Percentiles rank a stretch among this genome's conserved stretches.
These are phyloP conservation scores for Apocrypta bakeri DNA, from an alignment of 1,140 invertebrate genomes.

Conservation along the genomic window DNA sequence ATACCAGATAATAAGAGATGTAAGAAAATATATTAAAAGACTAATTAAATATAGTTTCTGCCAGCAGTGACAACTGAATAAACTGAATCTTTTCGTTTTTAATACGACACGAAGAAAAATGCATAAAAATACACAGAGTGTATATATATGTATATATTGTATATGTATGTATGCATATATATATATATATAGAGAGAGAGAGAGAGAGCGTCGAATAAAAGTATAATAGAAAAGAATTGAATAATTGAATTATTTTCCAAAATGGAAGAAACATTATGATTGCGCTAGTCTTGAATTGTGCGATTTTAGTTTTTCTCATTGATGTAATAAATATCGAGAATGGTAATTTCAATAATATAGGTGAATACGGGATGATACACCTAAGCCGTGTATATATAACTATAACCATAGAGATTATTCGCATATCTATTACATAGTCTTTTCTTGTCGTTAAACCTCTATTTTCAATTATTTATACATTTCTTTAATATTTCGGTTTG, in stretches of 20 bases:
- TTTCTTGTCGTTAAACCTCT: slow-evolving; percentile 6
- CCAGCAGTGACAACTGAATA: no score
- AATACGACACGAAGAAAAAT: no score
- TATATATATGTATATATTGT: not conserved
- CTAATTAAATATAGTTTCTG: no score
- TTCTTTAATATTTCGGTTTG: slow-evolving; percentile 46
- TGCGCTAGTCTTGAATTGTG: not conserved
- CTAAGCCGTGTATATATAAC: slow-evolving; percentile 21
- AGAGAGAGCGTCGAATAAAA: no score
- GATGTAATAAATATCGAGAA: not conserved
- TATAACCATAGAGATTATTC: no score
- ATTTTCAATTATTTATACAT: slow-evolving; percentile 33
- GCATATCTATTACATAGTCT: slow-evolving; percentile 38
- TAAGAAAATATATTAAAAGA: no score
- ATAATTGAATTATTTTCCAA: not conserved
- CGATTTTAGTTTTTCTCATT: slow-evolving; percentile 7
- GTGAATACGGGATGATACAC: slow-evolving; percentile 16
- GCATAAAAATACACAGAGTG: no score
- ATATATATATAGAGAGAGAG: no score
- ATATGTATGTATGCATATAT: not conserved
- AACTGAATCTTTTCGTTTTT: no score
- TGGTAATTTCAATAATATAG: not conserved
- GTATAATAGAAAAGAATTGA: not conserved
- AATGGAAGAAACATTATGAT: slow-evolving; percentile 5
- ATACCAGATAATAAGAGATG: no score